Evolutionary conservation across 2,888 invertebrate species (phyloP).

Genomic region (Phaedon cochleariae): DNA sequence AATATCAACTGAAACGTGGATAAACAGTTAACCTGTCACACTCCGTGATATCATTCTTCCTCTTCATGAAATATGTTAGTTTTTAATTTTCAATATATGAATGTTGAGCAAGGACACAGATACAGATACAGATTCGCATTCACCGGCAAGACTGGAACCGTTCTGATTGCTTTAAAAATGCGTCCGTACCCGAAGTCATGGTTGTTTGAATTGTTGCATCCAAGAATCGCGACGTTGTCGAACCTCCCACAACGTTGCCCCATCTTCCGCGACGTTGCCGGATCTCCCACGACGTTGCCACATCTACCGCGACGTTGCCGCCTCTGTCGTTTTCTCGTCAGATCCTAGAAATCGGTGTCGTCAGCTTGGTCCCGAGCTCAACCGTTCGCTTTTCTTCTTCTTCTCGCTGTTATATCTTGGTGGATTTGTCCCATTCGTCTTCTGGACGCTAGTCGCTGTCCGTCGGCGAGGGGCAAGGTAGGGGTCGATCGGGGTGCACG

Average conservation of each 20-base stretch:
- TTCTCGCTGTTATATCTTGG: conserved; percentile 51
- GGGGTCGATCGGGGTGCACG: conserved; percentile 52
- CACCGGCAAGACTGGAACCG: no score
- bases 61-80: no score
- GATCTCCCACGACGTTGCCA: neutral
- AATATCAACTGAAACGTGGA: no score
- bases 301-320: neutral
- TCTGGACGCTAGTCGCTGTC: conserved; percentile 58
- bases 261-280: neutral
- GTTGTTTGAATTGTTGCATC: no score
- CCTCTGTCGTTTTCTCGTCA: no score
- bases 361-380: conserved; percentile 38
- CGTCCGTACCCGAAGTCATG: no score
- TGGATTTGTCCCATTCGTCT: conserved; percentile 58
- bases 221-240: neutral
- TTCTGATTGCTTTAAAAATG: no score
- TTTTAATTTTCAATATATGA: no score
- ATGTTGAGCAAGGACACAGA: no score
- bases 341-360: neutral
- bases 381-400: neutral
- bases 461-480: conserved; percentile 51
- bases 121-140: no score
- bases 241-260: neutral
- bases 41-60: no score
- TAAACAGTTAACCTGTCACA: no score